phyloP scores from a whole-genome alignment of 2,113 vertebrate species.

The Odontesthes bonariensis region DNA sequence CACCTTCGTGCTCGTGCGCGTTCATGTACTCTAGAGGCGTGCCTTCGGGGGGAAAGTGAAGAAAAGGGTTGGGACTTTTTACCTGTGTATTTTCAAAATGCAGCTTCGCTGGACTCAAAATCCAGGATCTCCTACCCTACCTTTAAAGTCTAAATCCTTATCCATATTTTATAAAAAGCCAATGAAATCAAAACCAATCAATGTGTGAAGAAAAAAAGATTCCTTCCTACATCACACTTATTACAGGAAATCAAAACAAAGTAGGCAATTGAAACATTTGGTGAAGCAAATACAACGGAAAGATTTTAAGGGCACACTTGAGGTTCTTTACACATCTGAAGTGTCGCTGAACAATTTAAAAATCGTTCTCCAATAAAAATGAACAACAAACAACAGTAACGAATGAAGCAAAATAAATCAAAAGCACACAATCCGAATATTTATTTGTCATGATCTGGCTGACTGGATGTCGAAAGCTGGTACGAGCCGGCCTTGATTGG shows the following conservation, averaged over 20 bases:
- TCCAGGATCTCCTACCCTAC: too few species aligned
- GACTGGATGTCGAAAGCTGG: too few species aligned
- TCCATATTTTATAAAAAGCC: not conserved
- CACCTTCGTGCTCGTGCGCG: too few species aligned
- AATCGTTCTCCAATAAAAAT: not conserved
- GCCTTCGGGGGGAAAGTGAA: too few species aligned
- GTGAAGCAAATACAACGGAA: not conserved
- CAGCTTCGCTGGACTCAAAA: too few species aligned
- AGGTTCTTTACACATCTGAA: slow-evolving; percentile 6
- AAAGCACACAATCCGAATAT: not conserved
- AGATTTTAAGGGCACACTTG: slow-evolving; percentile 1
- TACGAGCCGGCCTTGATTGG: too few species aligned
- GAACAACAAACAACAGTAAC: not conserved
- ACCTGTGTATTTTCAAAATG: too few species aligned
- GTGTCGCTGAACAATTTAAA: not conserved
- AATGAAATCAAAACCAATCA: not conserved
- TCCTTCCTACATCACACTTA: not conserved
- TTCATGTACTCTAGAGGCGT: too few species aligned
- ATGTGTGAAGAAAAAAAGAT: not conserved
- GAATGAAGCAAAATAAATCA: not conserved
- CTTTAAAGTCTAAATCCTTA: not conserved
- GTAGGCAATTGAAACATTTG: not conserved
- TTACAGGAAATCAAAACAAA: not conserved
- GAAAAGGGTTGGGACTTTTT: too few species aligned
- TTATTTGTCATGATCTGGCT: not conserved